A percentile compares a stretch with the other conserved stretches of the same genome.
These are phyloP conservation scores for Zosterops japonicus DNA, from an alignment of 2,113 vertebrate genomes.

Conservation along the genomic window DNA sequence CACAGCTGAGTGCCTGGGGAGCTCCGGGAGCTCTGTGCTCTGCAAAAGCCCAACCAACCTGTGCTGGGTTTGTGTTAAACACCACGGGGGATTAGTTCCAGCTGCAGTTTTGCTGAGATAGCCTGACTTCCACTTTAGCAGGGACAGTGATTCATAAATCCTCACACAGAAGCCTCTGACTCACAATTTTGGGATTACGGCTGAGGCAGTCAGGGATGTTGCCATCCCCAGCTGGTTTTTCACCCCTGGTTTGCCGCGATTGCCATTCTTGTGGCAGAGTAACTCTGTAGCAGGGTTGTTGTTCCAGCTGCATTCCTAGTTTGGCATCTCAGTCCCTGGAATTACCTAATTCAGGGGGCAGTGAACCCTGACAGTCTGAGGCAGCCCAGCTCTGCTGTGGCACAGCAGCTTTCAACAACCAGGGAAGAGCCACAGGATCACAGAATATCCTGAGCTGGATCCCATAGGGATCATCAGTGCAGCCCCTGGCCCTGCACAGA, in stretches of 20 bases:
- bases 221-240: not conserved
- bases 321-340: not conserved
- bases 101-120: constrained; percentile 50
- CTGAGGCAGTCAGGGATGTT: not conserved
- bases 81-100: constrained; percentile 18
- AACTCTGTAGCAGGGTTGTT: not conserved
- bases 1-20: not conserved
- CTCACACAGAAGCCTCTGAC: not conserved
- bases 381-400: not conserved
- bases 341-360: not conserved
- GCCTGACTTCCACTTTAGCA: constrained; percentile 6
- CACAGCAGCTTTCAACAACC: not conserved
- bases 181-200: not conserved
- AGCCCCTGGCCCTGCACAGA: not conserved
- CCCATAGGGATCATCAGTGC: accelerated
- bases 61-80: not conserved
- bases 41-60: not conserved
- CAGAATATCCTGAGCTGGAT: not conserved
- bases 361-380: not conserved
- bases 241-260: not conserved
- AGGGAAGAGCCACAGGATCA: not conserved
- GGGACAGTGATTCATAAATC: constrained; percentile 16
- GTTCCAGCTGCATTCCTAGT: not conserved
- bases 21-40: not conserved
- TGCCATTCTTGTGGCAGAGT: not conserved